Base-by-base conservation (phyloP, 2,797 vertebrate species). In the Melanitta fusca region DNA sequence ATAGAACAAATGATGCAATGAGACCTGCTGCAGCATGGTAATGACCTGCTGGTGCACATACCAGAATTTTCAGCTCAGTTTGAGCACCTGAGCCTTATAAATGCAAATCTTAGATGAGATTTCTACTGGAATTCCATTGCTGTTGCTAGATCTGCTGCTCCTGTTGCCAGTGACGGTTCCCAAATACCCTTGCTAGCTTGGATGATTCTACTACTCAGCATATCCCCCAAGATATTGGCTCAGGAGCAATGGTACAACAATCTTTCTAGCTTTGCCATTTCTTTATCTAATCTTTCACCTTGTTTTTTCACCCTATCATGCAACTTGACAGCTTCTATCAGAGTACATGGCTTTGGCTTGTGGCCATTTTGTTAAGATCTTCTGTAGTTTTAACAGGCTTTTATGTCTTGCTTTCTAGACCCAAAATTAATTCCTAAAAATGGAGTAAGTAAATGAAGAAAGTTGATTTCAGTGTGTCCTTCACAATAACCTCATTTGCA, bases 401-500 rank as follows among this genome's bases (percentile, higher is more conserved):
- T 91, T 83, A 82, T 94, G 60, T 94, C 53, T 69, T 81, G 39
- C 77, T 57, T 80, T 85, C 74, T 74, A 49, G 68, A 74, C 39
- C 43, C 64, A 21, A 51, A 93, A 92, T 92, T 56, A 91, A 45
- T 94, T 87, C 64, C 43, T 91, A 32, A 91, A 86, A 66, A 91
- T 64, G 38, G 28, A 93, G 27, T 69, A 80, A 84, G 66, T 78
- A 45, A 89, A 75, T 65, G 65, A 89, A 84, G 91, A 80, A 92
- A 93, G 89, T 92, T 94, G 85, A 91, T 95, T 96, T 93, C 51
- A 12, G 1, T 49, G 41, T 95, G 95, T 85, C 96, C 93, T 96
- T 95, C 89, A 70, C 75, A 93, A 60, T 96, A 94, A 96, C 92
- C 91, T 93, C 62, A 92, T 91, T 83, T 95, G 72, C 54, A 91